Base-by-base conservation (phyloP, 2,797 vertebrate species). In the Orientallactaga sibirica region DNA sequence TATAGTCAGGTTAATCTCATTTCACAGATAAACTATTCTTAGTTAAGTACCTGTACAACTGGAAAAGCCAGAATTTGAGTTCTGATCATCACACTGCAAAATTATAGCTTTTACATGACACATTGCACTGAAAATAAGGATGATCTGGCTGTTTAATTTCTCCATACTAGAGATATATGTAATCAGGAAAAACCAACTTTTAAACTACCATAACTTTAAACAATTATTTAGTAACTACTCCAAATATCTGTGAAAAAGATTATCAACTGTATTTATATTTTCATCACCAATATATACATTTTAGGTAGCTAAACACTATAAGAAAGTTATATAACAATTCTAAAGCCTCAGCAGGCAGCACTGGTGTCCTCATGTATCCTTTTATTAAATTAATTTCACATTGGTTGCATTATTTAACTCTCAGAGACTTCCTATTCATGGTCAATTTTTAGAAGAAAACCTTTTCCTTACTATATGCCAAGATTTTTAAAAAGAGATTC, bases 21-120 rank as follows among this genome's bases (percentile, higher is more conserved):
- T 95, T 94, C 58, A 86, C 67, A 93, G n/a, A 78, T 76, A 96
- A 83, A 88, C 64, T 80, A 68, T 92, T 92, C 7, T 33, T 10
- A 78, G 33, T 79, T 37, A 87, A 92, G 93, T 1, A 83, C 29
- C 52, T 86, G 16, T 37, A 89, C 86, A 67, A 66, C 64, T 92
- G 64, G 66, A 92, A 12, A 70, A 79, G 3, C 22, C 33, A 75
- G 27, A 81, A 86, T 89, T 91, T 85, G 58, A 93, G 86, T 62
- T 84, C 27, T 85, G 75, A n/a, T 7, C 62, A 82, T 91, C 14
- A 66, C 9, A 3, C 82, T 95, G 0, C 70, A 41, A 43, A 95
- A 84, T 87, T 10, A 18, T 3, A 52, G 7, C 1, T 48, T 92
- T 78, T 22, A 27, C 24, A 16, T 5, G 41, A 74, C 4, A 84